Base-by-base conservation (phyloP, 1,140 invertebrate species). In the Drosophila hydei region DNA sequence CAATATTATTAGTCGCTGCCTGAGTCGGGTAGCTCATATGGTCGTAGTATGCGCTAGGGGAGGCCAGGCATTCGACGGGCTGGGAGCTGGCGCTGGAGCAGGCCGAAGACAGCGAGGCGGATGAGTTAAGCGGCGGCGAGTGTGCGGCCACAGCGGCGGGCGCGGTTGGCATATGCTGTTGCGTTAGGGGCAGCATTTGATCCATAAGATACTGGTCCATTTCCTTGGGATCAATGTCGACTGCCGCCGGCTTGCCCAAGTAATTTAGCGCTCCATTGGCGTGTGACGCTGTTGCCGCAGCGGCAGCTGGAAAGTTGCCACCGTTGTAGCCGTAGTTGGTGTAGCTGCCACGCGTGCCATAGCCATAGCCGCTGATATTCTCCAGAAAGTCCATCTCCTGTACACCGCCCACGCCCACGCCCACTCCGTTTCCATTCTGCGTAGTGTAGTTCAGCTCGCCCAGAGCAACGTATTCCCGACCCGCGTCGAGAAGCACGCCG, bases 161-260 rank as follows among this genome's bases (percentile, higher is more conserved):
- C 6, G 47, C 45, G 65, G 4, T 30, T 36, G 30, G 45, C 52
- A 70, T 33, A 59, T 77, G 76, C 48, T 85, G 79, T 19, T 75
- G 76, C 68, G 75, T 58, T 25, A 91, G 71, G 52, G 89, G 89
- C 68, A 89, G 63, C 85, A 89, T 88, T 78, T 90, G 89, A 91
- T 91, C 89, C 87, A 90, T 91, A 55, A 91, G 78, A 81, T 91
- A 91, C 88, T 91, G 91, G 79, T 91, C 91, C 63, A 91, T 89
- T 89, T 91, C 90, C 72, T 91, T 91, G 48, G 87, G 88, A 85
- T 91, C 91, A 77, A 91, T 91, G 76, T 91, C 89, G 52, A 55
- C 72, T 43, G 62, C 55, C 72, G 40, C 62, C 19, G 43, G 11
- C 43, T 21, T 68, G 55, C 68, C 43, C 65, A 79, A 72, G 56